Percentiles rank a stretch among this genome's conserved stretches.
Conservation (phyloP, 2,888 invertebrate genomes). For the Lepidocyrtinus sp. region DNA sequence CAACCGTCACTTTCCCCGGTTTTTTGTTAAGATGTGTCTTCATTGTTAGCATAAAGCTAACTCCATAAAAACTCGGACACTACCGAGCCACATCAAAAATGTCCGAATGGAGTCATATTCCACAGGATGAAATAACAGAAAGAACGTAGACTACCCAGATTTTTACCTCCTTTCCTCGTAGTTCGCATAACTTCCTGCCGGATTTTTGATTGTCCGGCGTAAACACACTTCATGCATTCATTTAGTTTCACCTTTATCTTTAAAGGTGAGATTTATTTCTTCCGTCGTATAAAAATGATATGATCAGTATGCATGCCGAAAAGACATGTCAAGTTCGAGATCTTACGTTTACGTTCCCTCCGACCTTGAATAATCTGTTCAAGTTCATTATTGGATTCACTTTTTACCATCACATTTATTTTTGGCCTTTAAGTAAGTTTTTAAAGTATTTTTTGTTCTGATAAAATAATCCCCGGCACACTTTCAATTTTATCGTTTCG, state of each 20-base stretch:
- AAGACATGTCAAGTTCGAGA: no score
- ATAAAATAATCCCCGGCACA: no score
- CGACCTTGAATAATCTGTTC: no score
- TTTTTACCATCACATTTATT: no score
- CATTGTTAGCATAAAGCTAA: not conserved
- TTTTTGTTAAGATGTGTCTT: slow-evolving; percentile 32
- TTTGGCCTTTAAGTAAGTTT: no score
- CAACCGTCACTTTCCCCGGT: slow-evolving; percentile 50
- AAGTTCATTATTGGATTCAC: no score
- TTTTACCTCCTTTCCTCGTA: not conserved
- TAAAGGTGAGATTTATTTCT: not conserved
- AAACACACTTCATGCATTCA: not conserved
- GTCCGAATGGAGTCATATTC: slow-evolving; percentile 28
- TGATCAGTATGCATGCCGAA: no score
- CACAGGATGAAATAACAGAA: not conserved
- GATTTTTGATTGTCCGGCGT: not conserved
- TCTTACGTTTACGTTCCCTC: no score
- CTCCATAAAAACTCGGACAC: slow-evolving; percentile 35
- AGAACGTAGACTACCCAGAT: not conserved
- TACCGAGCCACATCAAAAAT: slow-evolving; percentile 31
- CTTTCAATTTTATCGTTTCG: no score
- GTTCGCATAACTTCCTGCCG: not conserved
- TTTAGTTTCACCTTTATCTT: not conserved
- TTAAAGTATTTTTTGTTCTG: no score
- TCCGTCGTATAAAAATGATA: no score